phyloP scores from a whole-genome alignment of 2,113 vertebrate genomes.

The Alaudala cheleensis region DNA sequence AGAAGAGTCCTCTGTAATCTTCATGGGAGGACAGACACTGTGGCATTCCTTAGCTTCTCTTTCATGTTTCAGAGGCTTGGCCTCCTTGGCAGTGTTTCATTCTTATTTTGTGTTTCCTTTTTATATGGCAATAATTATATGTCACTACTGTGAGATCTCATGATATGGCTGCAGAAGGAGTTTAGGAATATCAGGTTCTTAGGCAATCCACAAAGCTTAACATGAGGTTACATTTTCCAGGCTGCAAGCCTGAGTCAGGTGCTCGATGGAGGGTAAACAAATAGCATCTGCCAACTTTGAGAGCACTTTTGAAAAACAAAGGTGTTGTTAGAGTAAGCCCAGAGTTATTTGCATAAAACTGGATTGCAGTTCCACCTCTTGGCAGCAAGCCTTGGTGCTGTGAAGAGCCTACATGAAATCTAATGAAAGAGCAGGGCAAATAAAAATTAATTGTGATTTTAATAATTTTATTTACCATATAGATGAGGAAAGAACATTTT shows the following conservation, averaged over 20 bases:
- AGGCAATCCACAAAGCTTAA: constrained; percentile 10
- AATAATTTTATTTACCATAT: neutral
- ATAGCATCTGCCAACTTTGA: constrained; percentile 11
- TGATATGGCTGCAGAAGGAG: neutral
- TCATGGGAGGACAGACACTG: neutral
- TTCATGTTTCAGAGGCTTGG: neutral
- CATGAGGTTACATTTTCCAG: constrained; percentile 56
- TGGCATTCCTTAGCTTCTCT: neutral
- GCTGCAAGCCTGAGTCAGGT: constrained; percentile 57
- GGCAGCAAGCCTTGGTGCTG: neutral
- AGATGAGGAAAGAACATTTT: neutral
- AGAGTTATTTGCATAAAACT: neutral
- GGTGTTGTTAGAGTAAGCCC: constrained; percentile 1
- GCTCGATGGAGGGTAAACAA: neutral
- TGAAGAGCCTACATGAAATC: neutral
- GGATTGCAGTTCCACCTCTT: neutral
- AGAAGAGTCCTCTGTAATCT: neutral
- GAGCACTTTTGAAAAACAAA: constrained; percentile 22
- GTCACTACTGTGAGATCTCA: neutral
- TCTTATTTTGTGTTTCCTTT: neutral
- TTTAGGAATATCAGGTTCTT: constrained; percentile 40
- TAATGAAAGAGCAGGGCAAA: neutral
- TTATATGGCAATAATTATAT: neutral
- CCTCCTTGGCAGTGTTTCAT: neutral
- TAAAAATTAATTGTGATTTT: neutral